These are phyloP conservation scores for Mactromeris polynyma DNA, from an alignment of 2,888 invertebrate species.

Conservation along the genomic window DNA sequence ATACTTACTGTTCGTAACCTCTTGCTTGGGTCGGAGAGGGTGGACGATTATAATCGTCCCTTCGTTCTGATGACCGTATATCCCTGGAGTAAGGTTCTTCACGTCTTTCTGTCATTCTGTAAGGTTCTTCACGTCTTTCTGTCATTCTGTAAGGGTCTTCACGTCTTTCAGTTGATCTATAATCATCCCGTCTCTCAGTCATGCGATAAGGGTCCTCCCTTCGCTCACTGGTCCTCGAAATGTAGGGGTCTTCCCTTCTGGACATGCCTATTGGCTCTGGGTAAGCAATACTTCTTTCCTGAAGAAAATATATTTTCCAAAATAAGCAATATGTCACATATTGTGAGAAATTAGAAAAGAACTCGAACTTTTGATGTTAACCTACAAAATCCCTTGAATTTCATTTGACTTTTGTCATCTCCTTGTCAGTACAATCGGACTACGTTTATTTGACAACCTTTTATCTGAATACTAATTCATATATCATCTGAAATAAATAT, in stretches of 20 bases:
- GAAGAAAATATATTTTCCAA: not conserved
- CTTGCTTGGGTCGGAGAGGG: slow-evolving; percentile 33
- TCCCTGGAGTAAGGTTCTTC: slow-evolving; percentile 46
- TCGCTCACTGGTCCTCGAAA: slow-evolving; percentile 12
- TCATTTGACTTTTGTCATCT: too few relatives aligned
- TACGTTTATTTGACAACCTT: too few relatives aligned
- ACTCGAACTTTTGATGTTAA: too few relatives aligned
- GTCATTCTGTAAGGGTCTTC: slow-evolving; percentile 35
- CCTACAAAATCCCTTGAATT: too few relatives aligned
- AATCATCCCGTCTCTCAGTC: slow-evolving; percentile 33
- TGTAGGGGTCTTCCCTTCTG: slow-evolving; percentile 43
- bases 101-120: slow-evolving; percentile 28
- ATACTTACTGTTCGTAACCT: slow-evolving; percentile 22
- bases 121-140: slow-evolving; percentile 34
- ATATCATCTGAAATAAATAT: too few relatives aligned
- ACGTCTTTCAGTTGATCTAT: slow-evolving; percentile 20
- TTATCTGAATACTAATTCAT: too few relatives aligned
- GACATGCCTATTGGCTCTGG: slow-evolving; percentile 11
- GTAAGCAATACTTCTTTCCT: slow-evolving; percentile 30
- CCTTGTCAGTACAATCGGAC: too few relatives aligned
- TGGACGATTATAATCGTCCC: slow-evolving; percentile 36
- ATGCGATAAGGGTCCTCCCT: slow-evolving; percentile 30
- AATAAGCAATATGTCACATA: not conserved
- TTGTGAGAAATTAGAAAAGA: too few relatives aligned
- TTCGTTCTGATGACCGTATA: slow-evolving; percentile 20